Evolutionary conservation across 2,113 vertebrate species (phyloP).

Genomic region (Perognathus longimembris): DNA sequence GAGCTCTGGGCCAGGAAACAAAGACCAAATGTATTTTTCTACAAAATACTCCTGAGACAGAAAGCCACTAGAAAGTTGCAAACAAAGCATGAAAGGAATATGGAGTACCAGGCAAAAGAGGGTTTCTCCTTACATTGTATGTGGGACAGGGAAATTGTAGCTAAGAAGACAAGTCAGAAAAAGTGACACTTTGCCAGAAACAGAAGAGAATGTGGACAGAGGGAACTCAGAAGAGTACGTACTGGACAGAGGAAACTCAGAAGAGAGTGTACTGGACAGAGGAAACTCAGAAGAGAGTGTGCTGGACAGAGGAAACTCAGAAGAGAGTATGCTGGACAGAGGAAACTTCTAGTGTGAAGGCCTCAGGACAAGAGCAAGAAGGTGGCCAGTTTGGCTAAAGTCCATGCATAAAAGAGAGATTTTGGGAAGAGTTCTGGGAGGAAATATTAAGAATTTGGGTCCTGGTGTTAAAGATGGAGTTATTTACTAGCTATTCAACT

Average conservation of each 20-base stretch:
- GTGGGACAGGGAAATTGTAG: background rate
- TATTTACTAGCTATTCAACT: background rate
- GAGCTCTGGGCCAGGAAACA: background rate
- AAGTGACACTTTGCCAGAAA: slow-evolving; percentile 1
- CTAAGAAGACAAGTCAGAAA: background rate
- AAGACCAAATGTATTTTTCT: background rate
- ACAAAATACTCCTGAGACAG: background rate
- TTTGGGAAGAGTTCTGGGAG: background rate
- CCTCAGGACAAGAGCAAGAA: background rate
- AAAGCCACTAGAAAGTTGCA: background rate
- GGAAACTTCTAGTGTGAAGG: background rate
- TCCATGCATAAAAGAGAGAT: background rate
- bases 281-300: background rate
- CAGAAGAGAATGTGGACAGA: background rate
- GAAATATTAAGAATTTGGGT: background rate
- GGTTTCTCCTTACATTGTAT: background rate
- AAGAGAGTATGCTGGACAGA: background rate
- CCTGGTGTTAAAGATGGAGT: background rate
- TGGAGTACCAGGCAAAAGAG: background rate
- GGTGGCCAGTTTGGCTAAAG: background rate
- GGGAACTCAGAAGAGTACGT: background rate
- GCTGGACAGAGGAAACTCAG: background rate
- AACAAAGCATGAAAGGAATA: background rate
- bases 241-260: background rate
- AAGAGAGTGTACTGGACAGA: background rate